phyloP scores from a whole-genome alignment of 1,140 invertebrate genomes.

The Pseudomyrmex concolor region DNA sequence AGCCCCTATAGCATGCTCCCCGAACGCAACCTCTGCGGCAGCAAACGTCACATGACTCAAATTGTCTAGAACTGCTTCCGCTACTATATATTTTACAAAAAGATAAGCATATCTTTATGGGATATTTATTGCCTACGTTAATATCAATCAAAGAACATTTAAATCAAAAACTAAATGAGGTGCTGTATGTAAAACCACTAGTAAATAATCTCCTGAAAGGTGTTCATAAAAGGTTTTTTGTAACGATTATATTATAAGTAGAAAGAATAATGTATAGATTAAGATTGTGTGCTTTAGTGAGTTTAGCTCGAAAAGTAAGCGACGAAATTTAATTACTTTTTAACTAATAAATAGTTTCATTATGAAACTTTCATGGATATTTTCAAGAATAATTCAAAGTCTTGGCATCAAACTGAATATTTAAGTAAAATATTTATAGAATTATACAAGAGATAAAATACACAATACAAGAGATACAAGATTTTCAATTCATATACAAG shows the following conservation, averaged over 20 bases:
- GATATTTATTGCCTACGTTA: conserved; percentile 54
- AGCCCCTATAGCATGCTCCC: too few species aligned
- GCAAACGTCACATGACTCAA: too few species aligned
- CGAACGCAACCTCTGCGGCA: too few species aligned
- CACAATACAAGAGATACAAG: too few species aligned
- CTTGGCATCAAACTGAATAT: not conserved
- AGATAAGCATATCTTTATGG: conserved; percentile 57
- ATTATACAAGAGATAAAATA: not conserved
- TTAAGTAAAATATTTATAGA: conserved; percentile 26
- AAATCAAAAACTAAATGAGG: conserved; percentile 5
- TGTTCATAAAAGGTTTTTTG: conserved; percentile 21
- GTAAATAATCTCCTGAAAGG: conserved; percentile 8
- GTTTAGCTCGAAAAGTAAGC: not conserved
- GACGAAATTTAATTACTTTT: not conserved
- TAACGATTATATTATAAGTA: conserved; percentile 18
- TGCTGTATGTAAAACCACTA: conserved; percentile 26
- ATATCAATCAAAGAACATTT: conserved; percentile 37
- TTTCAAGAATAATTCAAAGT: not conserved
- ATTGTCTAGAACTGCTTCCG: too few species aligned
- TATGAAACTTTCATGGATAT: not conserved
- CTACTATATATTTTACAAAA: conserved; percentile 52
- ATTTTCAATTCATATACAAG: not conserved
- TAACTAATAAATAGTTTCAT: not conserved
- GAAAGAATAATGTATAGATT: conserved; percentile 19
- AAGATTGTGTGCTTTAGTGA: not conserved